Percentiles rank a stretch among this genome's conserved stretches.
phyloP scores from a whole-genome alignment of 2,888 invertebrate species.

The Polydrusus pterygomalis region DNA sequence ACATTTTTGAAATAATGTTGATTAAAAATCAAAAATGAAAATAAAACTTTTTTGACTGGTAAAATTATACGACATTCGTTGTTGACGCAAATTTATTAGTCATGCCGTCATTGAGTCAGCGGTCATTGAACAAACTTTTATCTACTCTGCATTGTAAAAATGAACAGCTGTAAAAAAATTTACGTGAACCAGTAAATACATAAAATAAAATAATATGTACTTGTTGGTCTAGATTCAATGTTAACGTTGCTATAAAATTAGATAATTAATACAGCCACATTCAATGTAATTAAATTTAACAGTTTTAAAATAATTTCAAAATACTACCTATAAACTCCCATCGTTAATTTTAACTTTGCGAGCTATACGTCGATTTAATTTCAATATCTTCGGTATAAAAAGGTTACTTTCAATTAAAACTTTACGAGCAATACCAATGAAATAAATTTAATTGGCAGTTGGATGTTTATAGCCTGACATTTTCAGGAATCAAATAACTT shows the following conservation, averaged over 20 bases:
- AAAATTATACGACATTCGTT: no score
- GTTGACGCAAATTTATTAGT: no score
- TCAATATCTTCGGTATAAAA: conserved; percentile 21
- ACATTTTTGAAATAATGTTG: no score
- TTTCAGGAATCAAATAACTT: neutral
- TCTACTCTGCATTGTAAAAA: no score
- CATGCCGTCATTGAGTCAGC: no score
- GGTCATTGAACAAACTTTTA: no score
- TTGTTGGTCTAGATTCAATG: no score
- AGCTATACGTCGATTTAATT: conserved; percentile 8
- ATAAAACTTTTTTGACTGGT: no score
- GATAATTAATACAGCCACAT: neutral
- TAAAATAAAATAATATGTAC: no score
- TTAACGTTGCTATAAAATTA: neutral
- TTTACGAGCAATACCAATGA: conserved; percentile 24
- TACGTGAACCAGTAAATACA: no score
- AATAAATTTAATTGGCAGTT: conserved; percentile 24
- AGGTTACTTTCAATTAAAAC: conserved; percentile 28
- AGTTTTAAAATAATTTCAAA: neutral
- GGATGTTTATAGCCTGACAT: conserved; percentile 9
- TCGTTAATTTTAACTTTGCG: conserved; percentile 18
- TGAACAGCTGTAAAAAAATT: no score
- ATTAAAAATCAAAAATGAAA: no score
- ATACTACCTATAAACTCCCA: neutral
- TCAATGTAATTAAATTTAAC: neutral